phyloP scores from a whole-genome alignment of 1,140 invertebrate genomes.

The Neomicropteryx cornuta region DNA sequence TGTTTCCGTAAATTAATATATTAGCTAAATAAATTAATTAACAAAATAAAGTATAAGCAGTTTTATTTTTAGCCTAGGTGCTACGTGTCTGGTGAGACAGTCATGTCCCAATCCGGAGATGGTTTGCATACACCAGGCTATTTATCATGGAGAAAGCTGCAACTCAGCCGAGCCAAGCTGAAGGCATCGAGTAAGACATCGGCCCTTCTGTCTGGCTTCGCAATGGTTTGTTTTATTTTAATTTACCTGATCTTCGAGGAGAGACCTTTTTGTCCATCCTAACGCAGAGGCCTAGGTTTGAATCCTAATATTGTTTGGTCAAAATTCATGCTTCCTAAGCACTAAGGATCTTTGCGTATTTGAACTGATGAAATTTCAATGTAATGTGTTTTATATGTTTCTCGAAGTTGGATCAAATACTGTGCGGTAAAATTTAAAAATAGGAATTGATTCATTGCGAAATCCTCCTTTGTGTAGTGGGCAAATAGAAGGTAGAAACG shows the following conservation, averaged over 20 bases:
- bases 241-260: background rate
- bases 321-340: too few species aligned
- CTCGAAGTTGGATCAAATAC: too few species aligned
- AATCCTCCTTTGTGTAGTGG: too few species aligned
- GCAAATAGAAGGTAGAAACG: too few species aligned
- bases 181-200: conserved; percentile 96
- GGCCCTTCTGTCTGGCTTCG: conserved; percentile 90
- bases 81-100: background rate
- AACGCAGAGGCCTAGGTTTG: background rate
- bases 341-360: background rate
- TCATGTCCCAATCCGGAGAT: conserved; percentile 40
- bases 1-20: too few species aligned
- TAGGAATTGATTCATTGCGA: too few species aligned
- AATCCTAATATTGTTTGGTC: too few species aligned
- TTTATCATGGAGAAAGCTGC: conserved; percentile 82
- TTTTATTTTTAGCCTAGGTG: background rate
- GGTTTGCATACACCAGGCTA: conserved; percentile 72
- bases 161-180: conserved; percentile 86
- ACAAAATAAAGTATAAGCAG: too few species aligned
- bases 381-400: too few species aligned
- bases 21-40: too few species aligned
- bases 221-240: conserved; percentile 64
- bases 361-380: background rate
- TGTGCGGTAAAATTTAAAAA: too few species aligned
- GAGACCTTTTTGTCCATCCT: background rate